Base-by-base conservation (phyloP, 2,113 vertebrate species). In the Phalacrocorax pelagicus region DNA sequence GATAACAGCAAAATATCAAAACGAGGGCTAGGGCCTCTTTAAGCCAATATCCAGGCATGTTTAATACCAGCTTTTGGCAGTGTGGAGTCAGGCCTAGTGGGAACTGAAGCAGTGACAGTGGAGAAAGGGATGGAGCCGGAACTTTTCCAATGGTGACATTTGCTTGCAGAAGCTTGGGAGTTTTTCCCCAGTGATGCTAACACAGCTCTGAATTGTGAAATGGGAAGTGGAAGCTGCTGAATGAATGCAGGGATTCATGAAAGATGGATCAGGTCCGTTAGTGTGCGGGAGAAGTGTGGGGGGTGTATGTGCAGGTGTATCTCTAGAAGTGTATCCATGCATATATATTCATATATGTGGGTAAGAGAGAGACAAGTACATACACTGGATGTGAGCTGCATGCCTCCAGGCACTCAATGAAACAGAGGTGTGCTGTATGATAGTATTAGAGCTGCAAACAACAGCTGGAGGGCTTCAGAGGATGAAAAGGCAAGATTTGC, bases 321-420 rank as follows among this genome's bases (percentile, higher is more conserved):
- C 55, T 42, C 12, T 62, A 42, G 20, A 51, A 74, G 11, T 1
- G 0, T 27, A 16, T 26, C 3, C 11, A 22, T 38, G 12, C 14
- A 26, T 21, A 3, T 9, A 4, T 32, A 1, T 46, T 17, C 30
- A 4, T 32, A 1, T 30, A 5, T 16, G 11, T 10, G 15, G 13
- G 11, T 52, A 51, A 49, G 26, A 69, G 40, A 81, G 40, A 81
- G 15, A 18, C 0, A 3, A 65, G 27, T 32, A 3, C 8, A 5
- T 16, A 10, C 5, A 15, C 7, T 27, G 40, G 13, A 15, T 9
- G 22, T 20, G n/a, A 86, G 32, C 42, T 57, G 15, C 36, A 15
- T 12, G 6, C 9, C 13, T 54, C 23, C 3, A 3, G 24, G 61
- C 2, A 1, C 0, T 1, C 2, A 3, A 22, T 46, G 38, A 75